Percentiles rank a stretch among this genome's conserved stretches.
phyloP scores from a whole-genome alignment of 2,797 vertebrate species.

The Peromyscus aztecus region DNA sequence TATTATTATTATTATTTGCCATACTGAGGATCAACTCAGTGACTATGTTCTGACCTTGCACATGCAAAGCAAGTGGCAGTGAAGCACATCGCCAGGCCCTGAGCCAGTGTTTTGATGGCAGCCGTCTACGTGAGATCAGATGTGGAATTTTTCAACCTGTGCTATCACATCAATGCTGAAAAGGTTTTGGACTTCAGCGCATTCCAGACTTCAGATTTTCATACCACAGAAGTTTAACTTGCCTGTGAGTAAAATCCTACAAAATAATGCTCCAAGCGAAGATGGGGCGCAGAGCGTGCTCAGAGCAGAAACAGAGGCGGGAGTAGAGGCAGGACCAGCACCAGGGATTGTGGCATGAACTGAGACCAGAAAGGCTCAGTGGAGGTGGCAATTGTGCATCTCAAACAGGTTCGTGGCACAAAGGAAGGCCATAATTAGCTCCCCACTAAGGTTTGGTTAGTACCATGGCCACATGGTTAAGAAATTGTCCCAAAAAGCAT shows the following conservation, averaged over 20 bases:
- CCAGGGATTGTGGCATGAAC: neutral
- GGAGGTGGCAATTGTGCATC: neutral
- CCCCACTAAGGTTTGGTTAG: neutral
- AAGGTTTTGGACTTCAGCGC: neutral
- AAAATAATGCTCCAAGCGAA: neutral
- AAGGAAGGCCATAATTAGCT: neutral
- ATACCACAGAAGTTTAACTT: neutral
- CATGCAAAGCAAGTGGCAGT: too few species aligned
- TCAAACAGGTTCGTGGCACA: neutral
- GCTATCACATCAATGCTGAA: neutral
- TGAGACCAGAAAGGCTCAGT: neutral
- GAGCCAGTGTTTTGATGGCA: neutral
- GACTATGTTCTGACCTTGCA: neutral
- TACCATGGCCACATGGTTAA: neutral
- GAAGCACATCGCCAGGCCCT: neutral
- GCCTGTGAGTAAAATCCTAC: neutral
- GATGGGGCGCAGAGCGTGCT: too few species aligned
- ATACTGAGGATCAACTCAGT: neutral
- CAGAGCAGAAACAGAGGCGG: neutral
- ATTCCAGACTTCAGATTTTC: neutral
- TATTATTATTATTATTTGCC: neutral
- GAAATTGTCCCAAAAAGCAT: neutral
- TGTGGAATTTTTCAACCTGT: neutral
- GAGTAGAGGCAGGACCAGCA: too few species aligned
- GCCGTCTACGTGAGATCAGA: neutral